Evolutionary conservation across 1,140 invertebrate genomes (phyloP).

Genomic region (Archegozetes longisetosus): DNA sequence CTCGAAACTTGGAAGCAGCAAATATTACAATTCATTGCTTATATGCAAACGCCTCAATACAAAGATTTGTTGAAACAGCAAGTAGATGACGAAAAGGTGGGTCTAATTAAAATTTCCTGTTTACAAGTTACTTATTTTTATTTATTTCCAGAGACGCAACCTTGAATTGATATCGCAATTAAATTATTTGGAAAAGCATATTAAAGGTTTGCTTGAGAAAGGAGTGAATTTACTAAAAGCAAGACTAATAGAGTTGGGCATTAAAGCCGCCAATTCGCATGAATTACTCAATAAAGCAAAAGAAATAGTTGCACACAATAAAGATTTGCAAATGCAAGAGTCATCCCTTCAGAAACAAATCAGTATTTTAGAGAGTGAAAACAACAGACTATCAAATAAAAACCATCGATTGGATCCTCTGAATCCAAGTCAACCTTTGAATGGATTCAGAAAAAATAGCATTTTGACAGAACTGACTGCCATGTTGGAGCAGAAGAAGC

Average conservation of each 20-base stretch:
- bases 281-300: slow-evolving; percentile 72
- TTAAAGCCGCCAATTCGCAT: slow-evolving; percentile 58
- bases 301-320: slow-evolving; percentile 76
- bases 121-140: background rate
- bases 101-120: slow-evolving; percentile 6
- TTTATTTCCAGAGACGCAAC: slow-evolving; percentile 44
- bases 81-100: slow-evolving; percentile 57
- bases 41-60: slow-evolving; percentile 61
- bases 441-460: slow-evolving; percentile 41
- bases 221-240: slow-evolving; percentile 73
- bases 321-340: slow-evolving; percentile 70
- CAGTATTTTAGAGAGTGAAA: slow-evolving; percentile 26
- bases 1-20: slow-evolving; percentile 65
- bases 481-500: slow-evolving; percentile 58
- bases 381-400: slow-evolving; percentile 22
- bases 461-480: slow-evolving; percentile 67
- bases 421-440: background rate
- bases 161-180: slow-evolving; percentile 56
- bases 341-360: slow-evolving; percentile 66
- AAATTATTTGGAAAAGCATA: slow-evolving; percentile 74
- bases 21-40: slow-evolving; percentile 58
- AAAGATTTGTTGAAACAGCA: slow-evolving; percentile 50
- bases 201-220: slow-evolving; percentile 72
- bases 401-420: background rate
- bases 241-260: slow-evolving; percentile 76